phyloP scores from a whole-genome alignment of 2,888 invertebrate species.

The Abrostola tripartita region DNA sequence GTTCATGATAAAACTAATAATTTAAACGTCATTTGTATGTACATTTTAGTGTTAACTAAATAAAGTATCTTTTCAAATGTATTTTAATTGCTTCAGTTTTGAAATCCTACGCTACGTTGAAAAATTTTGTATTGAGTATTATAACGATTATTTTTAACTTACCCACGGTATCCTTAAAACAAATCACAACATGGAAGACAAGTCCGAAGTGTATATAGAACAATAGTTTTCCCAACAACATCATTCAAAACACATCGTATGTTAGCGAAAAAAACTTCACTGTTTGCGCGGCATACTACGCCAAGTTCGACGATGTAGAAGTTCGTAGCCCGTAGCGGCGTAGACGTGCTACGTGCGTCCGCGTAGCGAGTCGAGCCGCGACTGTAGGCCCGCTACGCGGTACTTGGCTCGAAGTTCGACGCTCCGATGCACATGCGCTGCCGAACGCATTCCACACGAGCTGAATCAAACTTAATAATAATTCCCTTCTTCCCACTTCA shows the following conservation, averaged over 20 bases:
- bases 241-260: slow-evolving; percentile 84
- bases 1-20: slow-evolving; percentile 32
- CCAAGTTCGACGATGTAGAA: slow-evolving; percentile 59
- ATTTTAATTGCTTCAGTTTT: too few relatives aligned
- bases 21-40: slow-evolving; percentile 16
- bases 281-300: slow-evolving; percentile 69
- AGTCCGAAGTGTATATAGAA: slow-evolving; percentile 87
- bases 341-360: slow-evolving; percentile 75
- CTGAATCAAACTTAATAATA: slow-evolving; percentile 67
- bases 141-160: slow-evolving; percentile 58
- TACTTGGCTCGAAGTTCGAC: slow-evolving; percentile 62
- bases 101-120: too few relatives aligned
- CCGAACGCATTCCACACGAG: slow-evolving; percentile 57
- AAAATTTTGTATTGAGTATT: neutral
- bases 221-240: slow-evolving; percentile 86
- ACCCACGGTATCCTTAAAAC: slow-evolving; percentile 86
- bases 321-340: slow-evolving; percentile 73
- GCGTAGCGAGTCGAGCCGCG: slow-evolving; percentile 68
- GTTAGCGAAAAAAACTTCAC: slow-evolving; percentile 69
- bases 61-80: too few relatives aligned
- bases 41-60: too few relatives aligned
- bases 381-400: slow-evolving; percentile 67
- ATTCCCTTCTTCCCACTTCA: slow-evolving; percentile 61
- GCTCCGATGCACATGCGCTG: slow-evolving; percentile 81
- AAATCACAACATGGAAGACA: slow-evolving; percentile 87